Percentiles rank a stretch among this genome's conserved stretches.
phyloP scores from a whole-genome alignment of 2,888 invertebrate species.

The Conistra vaccinii region DNA sequence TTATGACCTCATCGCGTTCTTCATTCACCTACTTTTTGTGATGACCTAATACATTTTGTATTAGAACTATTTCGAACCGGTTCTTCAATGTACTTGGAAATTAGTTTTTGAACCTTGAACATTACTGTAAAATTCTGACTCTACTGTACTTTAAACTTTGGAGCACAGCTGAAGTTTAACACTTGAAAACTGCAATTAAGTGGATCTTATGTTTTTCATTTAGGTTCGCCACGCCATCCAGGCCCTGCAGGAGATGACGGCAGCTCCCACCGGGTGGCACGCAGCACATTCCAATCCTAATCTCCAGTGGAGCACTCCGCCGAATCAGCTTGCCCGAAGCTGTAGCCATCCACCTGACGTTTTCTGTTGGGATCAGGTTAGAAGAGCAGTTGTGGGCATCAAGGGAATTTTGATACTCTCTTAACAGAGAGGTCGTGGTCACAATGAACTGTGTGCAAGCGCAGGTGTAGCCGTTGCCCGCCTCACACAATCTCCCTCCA shows the following conservation, averaged over 20 bases:
- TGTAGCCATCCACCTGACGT: slow-evolving; percentile 96
- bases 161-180: slow-evolving; percentile 33
- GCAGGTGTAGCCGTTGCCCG: too few species aligned
- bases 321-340: slow-evolving; percentile 93
- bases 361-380: slow-evolving; percentile 93
- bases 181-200: slow-evolving; percentile 11
- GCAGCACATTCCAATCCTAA: slow-evolving; percentile 96
- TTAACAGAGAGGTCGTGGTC: too few species aligned
- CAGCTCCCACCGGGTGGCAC: slow-evolving; percentile 92
- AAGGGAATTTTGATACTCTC: not conserved
- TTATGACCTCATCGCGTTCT: slow-evolving; percentile 36
- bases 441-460: too few species aligned
- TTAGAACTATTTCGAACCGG: slow-evolving; percentile 6
- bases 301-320: slow-evolving; percentile 91
- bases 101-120: slow-evolving; percentile 12
- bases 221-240: slow-evolving; percentile 96
- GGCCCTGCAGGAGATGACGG: slow-evolving; percentile 95
- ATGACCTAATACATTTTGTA: slow-evolving; percentile 20
- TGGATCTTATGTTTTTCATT: slow-evolving; percentile 5
- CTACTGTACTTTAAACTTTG: slow-evolving; percentile 33
- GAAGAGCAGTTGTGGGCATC: not conserved
- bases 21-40: slow-evolving; percentile 13
- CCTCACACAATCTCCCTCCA: too few species aligned
- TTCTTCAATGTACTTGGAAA: slow-evolving; percentile 13
- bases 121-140: slow-evolving; percentile 35